A percentile compares a stretch with the other conserved stretches of the same genome.
Conservation (phyloP, 2,113 vertebrate genomes). For the Sturnira hondurensis region DNA sequence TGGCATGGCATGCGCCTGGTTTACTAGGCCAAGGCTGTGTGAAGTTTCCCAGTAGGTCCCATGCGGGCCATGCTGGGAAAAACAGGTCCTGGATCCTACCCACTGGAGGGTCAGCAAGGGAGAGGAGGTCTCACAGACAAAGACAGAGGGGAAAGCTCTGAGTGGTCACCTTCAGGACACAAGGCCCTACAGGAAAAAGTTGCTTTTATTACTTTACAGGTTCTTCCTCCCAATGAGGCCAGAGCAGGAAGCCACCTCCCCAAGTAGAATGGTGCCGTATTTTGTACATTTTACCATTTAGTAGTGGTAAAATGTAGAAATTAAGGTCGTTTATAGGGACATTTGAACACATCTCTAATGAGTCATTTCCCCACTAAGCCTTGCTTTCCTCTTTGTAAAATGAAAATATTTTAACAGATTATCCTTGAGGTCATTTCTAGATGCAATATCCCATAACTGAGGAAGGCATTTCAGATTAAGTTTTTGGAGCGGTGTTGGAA, state of each 20-base stretch:
- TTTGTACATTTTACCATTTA: neutral
- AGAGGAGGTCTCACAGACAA: neutral
- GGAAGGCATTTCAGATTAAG: neutral
- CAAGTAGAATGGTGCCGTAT: neutral
- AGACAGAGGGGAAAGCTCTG: neutral
- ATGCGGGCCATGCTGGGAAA: neutral
- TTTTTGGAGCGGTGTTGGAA: neutral
- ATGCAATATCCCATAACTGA: neutral
- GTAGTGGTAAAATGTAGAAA: neutral
- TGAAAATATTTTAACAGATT: neutral
- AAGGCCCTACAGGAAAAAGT: neutral
- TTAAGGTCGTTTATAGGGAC: neutral
- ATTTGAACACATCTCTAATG: neutral
- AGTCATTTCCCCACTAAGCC: neutral
- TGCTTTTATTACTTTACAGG: neutral
- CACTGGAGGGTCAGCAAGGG: neutral
- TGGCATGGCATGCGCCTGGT: neutral
- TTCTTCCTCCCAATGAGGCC: neutral
- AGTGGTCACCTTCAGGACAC: neutral
- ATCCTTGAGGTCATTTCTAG: neutral
- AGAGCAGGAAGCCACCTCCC: neutral
- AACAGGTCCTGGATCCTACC: neutral
- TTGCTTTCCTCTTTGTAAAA: slow-evolving; percentile 21
- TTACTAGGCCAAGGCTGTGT: neutral
- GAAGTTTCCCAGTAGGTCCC: neutral